Evolutionary conservation across 2,113 vertebrate genomes (phyloP), one percentile per base, ranked within the genome.

Genomic region (Bombycilla garrulus): DNA sequence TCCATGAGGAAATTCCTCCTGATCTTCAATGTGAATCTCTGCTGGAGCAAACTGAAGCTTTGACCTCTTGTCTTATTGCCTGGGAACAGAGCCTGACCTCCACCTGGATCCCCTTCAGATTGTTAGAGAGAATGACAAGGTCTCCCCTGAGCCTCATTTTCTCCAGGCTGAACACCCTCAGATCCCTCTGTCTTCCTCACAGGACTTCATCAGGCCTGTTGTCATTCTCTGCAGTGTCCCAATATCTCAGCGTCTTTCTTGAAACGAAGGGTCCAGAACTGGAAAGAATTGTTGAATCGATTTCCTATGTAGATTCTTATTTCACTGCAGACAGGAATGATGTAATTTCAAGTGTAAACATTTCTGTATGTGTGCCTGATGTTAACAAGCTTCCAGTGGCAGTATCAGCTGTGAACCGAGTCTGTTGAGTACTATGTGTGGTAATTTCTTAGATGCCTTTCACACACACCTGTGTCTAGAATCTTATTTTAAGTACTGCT

Each of bases 21-120:
- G 11, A 53, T n/a, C 19, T 45, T 38, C 69, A 45, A 1, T 0
- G 0, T 28, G 26, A 51, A 88, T 24, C 5, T 66, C 67, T 36
- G 1, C 15, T 14, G 36, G 26, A 9, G 3, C 36, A 73, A 50
- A 26, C 5, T 10, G 35, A 80, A 2, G 17, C 17, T 26, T 10
- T 7, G 6, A 33, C 5, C 19, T 29, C 60, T n/a, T 16, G 28
- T 51, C 23, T 15, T 57, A 1, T 11, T 57, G 5, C 15, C 26
- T 29, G 22, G 28, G 33, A 73, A 28, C 5, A 51, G 51, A 81
- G 38, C 9, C 28, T 8, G 11, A 16, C 5, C 3, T 15, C 3
- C 28, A 24, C 19, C 5, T 11, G 15, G 44, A 33, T 45, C 20
- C 13, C 13, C 42, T 35, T 31, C 77, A 51, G 5, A 10, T 11